Evolutionary conservation across 2,888 invertebrate genomes (phyloP).

Genomic region (Conus canariensis): DNA sequence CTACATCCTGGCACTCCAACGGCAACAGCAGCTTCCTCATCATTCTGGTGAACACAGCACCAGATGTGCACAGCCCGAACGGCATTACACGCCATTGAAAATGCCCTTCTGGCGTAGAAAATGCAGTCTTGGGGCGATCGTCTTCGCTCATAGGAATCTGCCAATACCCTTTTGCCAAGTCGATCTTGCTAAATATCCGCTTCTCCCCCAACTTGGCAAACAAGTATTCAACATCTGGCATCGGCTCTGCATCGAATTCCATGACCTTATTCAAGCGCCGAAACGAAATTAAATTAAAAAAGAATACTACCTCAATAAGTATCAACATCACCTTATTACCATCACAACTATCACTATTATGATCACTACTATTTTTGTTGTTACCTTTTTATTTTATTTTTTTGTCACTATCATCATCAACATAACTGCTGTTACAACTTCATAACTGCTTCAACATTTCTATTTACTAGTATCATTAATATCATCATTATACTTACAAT

Average conservation of each 20-base stretch:
- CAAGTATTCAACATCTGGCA: background rate
- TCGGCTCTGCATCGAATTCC: conserved; percentile 46
- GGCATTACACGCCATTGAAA: background rate
- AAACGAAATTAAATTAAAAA: background rate
- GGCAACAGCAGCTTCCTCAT: conserved; percentile 25
- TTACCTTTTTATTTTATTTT: too few species aligned
- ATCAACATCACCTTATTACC: too few species aligned
- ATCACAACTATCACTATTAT: too few species aligned
- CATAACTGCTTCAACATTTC: too few species aligned
- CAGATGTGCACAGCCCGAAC: conserved; percentile 13
- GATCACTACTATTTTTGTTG: too few species aligned
- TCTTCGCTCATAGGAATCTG: background rate
- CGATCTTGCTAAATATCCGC: conserved; percentile 2
- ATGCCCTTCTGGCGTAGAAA: background rate
- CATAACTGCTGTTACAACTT: too few species aligned
- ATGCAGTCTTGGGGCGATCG: background rate
- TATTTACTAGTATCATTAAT: too few species aligned
- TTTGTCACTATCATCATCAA: too few species aligned
- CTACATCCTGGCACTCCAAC: background rate
- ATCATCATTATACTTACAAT: too few species aligned
- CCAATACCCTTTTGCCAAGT: conserved; percentile 35
- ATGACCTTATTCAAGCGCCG: conserved; percentile 47
- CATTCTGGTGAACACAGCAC: conserved; percentile 26
- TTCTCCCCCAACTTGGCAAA: background rate
- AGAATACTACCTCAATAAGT: too few species aligned